Conservation (phyloP, 2,113 vertebrate species). For the Siniperca knerii region DNA sequence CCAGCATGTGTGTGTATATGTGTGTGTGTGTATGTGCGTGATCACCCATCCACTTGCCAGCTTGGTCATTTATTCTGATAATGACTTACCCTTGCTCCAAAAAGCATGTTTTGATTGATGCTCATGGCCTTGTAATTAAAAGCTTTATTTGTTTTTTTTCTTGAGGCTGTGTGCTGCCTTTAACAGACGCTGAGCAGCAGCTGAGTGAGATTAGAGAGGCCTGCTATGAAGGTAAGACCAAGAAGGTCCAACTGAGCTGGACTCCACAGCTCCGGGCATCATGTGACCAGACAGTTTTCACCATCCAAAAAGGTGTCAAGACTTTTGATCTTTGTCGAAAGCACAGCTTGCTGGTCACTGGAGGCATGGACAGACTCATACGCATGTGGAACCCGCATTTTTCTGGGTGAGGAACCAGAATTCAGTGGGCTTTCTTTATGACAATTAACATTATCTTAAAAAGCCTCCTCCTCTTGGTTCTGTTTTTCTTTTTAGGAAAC, state of each 20-base stretch:
- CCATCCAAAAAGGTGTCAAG: slow-evolving; percentile 80
- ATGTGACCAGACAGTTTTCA: slow-evolving; percentile 80
- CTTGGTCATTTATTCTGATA: slow-evolving; percentile 58
- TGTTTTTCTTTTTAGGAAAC: slow-evolving; percentile 72
- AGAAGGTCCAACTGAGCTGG: slow-evolving; percentile 60
- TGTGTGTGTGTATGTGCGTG: slow-evolving; percentile 28
- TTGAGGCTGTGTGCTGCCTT: slow-evolving; percentile 73
- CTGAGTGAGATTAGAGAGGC: slow-evolving; percentile 79
- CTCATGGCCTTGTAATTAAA: slow-evolving; percentile 20
- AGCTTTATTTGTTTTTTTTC: slow-evolving; percentile 1
- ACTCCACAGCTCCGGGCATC: slow-evolving; percentile 68
- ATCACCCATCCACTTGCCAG: slow-evolving; percentile 25
- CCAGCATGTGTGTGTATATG: background rate
- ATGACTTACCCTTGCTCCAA: slow-evolving; percentile 35
- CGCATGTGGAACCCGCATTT: slow-evolving; percentile 85
- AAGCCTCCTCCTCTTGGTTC: background rate
- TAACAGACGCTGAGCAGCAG: slow-evolving; percentile 78
- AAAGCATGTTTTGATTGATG: slow-evolving; percentile 60
- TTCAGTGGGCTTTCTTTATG: background rate
- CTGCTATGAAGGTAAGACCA: slow-evolving; percentile 73
- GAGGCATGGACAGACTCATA: slow-evolving; percentile 81
- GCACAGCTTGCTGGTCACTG: slow-evolving; percentile 82
- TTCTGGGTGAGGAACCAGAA: slow-evolving; percentile 68
- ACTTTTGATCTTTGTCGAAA: slow-evolving; percentile 81
- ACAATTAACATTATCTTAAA: background rate